Percentiles rank a stretch among this genome's conserved stretches.
Conservation (phyloP, 2,797 vertebrate species). For the Chaunax sp. region DNA sequence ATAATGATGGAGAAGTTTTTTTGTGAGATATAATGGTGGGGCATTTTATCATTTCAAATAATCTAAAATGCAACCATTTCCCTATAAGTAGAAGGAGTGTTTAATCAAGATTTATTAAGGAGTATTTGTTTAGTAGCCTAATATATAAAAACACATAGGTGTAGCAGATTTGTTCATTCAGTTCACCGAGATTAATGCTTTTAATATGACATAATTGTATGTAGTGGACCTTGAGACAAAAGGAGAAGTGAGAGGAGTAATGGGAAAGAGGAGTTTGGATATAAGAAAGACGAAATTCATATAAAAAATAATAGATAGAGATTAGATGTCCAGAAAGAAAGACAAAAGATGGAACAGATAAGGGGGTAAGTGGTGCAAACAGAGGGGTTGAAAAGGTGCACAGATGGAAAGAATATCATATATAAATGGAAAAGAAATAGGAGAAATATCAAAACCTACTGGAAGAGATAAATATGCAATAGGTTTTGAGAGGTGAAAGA, state of each 20-base stretch:
- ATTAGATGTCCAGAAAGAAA: neutral
- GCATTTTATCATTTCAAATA: neutral
- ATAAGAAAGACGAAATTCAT: neutral
- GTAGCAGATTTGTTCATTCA: too few species aligned
- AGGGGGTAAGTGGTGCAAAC: neutral
- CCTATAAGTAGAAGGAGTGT: neutral
- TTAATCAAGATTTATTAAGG: neutral
- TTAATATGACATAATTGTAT: constrained; percentile 14
- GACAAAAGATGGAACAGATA: constrained; percentile 10
- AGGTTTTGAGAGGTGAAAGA: constrained; percentile 1
- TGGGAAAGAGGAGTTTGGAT: constrained; percentile 2
- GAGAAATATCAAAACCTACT: neutral
- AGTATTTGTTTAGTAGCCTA: constrained; percentile 9
- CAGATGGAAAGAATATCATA: neutral
- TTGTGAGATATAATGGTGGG: neutral
- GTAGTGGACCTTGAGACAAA: constrained; percentile 17
- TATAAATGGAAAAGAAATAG: constrained; percentile 16
- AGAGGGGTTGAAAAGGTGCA: neutral
- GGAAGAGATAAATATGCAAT: constrained; percentile 4
- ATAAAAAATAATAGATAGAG: constrained; percentile 15
- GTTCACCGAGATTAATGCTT: constrained; percentile 1
- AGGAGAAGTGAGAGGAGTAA: neutral
- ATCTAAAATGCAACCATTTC: neutral
- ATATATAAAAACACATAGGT: constrained; percentile 2
- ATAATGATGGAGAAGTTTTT: neutral